Evolutionary conservation across 2,113 vertebrate species (phyloP).

Genomic region (Anguilla rostrata): DNA sequence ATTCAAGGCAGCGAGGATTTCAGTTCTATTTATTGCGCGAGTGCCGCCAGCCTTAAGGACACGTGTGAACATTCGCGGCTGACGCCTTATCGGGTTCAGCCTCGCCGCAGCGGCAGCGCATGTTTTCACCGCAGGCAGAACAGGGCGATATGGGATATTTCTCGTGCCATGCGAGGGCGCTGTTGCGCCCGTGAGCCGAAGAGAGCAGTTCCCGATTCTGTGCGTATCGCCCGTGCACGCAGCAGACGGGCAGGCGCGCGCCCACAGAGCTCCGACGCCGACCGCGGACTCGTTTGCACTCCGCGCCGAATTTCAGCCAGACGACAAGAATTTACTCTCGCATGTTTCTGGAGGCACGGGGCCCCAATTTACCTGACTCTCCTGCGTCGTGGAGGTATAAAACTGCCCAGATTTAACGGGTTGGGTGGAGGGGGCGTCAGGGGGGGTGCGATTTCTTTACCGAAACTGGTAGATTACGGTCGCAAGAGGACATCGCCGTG

Average conservation of each 20-base stretch:
- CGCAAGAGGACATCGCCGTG: not conserved
- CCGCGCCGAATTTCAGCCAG: not conserved
- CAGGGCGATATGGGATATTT: too few relatives aligned
- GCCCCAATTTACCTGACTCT: not conserved
- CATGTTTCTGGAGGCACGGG: not conserved
- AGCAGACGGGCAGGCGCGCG: not conserved
- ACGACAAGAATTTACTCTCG: not conserved
- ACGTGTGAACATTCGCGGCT: not conserved
- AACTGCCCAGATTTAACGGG: not conserved
- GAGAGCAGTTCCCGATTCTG: not conserved
- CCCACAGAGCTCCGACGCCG: not conserved
- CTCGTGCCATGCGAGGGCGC: conserved; percentile 2
- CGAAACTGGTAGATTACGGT: not conserved
- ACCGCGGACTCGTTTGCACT: not conserved
- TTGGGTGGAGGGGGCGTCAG: too few relatives aligned
- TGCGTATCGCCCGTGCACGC: conserved; percentile 17
- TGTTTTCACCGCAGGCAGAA: not conserved
- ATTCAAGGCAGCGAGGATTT: not conserved
- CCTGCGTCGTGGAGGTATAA: not conserved
- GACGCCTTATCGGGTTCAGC: not conserved
- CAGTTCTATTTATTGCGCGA: not conserved
- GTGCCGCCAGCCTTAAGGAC: too few relatives aligned
- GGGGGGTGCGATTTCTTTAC: not conserved
- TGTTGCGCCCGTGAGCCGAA: not conserved
- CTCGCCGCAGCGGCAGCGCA: not conserved